Conservation (phyloP, 92 coral and sea anemone species). For the Zoanthus solanderi region DNA sequence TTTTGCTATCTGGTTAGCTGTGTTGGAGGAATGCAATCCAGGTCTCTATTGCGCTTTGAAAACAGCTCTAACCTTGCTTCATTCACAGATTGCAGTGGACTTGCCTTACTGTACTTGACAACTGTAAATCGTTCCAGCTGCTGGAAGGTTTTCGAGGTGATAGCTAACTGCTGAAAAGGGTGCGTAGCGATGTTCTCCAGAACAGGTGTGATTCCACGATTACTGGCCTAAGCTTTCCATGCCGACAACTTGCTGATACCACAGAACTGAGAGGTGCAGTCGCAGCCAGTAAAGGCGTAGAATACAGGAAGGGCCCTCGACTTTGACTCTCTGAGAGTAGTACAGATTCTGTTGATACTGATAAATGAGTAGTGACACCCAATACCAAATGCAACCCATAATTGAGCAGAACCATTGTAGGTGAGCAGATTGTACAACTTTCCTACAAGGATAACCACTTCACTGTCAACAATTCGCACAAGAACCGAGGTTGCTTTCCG, state of each 20-base stretch:
- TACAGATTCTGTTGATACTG: background rate
- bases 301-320: background rate
- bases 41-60: background rate
- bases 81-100: background rate
- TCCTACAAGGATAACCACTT: too few relatives aligned
- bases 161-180: background rate
- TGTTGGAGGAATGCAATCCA: background rate
- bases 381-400: too few relatives aligned
- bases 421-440: too few relatives aligned
- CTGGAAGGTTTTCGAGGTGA: background rate
- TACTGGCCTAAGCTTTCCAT: background rate
- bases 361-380: background rate
- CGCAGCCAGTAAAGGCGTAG: background rate
- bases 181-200: background rate
- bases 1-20: background rate
- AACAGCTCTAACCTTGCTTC: background rate
- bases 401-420: too few relatives aligned
- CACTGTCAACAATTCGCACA: too few relatives aligned
- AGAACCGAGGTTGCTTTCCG: too few relatives aligned
- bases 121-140: background rate
- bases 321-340: background rate
- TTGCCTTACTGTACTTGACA: background rate
- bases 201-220: background rate
- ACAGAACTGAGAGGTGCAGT: background rate
- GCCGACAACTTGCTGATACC: background rate